Evolutionary conservation across 2,797 vertebrate species (phyloP), one percentile per base, ranked within the genome.

Genomic region (Lemur catta): DNA sequence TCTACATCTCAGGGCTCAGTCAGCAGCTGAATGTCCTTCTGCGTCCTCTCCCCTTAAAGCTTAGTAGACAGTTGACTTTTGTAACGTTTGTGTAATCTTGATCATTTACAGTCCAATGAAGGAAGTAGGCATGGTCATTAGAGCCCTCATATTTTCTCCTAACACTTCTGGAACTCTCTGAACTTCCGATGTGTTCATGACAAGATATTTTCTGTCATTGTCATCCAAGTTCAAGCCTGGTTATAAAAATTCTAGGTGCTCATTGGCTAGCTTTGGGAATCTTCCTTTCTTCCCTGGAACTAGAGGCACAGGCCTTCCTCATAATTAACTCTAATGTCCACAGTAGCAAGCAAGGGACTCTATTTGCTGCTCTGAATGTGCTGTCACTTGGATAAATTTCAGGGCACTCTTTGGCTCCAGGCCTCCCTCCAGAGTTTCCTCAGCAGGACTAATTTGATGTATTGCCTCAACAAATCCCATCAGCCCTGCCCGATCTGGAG

Each of bases 381-480:
- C 86, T 95, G 94, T 95, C 96, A 96, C 50, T 89, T 87, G 94
- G 96, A 97, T 97, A 74, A 85, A 97, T 98, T 90, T 93, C 71
- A 74, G 71, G 79, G 76, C 18, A 38, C 55, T 93, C 80, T 18
- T 93, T 89, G 94, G 95, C 94, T 93, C 72, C 80, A 95, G 59
- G 89, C 72, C 11, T 92, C 38, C 89, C 59, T 89, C 52, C 43
- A 6, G 95, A 96, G 84, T 87, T 96, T 92, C 76, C 89, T 89
- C 59, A 93, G 81, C 82, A 93, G 55, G 84, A 93, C 79, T 94
- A 78, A 94, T 94, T 94, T 97, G 96, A 97, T 97, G 61, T 88
- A 98, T 94, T 74, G 78, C 94, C 67, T 96, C 87, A 79, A 80
- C 80, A 96, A 96, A 97, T 94, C 91, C 96, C 86, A 94, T 96